A percentile compares a stretch with the other conserved stretches of the same genome.
Evolutionary conservation across 2,888 invertebrate genomes (phyloP).

Genomic region (Eumerus sabulonum): DNA sequence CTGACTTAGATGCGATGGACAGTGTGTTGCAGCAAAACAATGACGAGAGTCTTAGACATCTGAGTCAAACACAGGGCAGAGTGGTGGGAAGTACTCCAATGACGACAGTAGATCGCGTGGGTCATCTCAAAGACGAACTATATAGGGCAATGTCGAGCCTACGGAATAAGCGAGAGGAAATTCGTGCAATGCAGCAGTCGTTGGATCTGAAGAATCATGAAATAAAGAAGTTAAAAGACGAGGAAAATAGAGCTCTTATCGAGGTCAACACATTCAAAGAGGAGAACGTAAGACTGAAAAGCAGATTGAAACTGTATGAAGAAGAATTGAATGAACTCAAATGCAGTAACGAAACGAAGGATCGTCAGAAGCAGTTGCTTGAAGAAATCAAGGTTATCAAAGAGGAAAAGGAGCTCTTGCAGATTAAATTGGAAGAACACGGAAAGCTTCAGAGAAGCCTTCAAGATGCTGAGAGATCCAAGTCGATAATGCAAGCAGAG

Average conservation of each 20-base stretch:
- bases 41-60: slow-evolving; percentile 71
- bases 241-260: slow-evolving; percentile 76
- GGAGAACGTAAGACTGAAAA: slow-evolving; percentile 75
- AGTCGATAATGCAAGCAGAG: slow-evolving; percentile 77
- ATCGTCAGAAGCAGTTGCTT: slow-evolving; percentile 54
- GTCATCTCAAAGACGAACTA: slow-evolving; percentile 79
- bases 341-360: slow-evolving; percentile 70
- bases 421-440: slow-evolving; percentile 78
- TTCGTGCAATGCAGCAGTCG: slow-evolving; percentile 78
- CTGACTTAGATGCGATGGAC: slow-evolving; percentile 77
- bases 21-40: slow-evolving; percentile 76
- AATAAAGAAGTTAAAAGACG: slow-evolving; percentile 73
- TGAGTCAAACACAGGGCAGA: slow-evolving; percentile 71
- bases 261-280: slow-evolving; percentile 76
- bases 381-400: slow-evolving; percentile 74
- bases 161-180: slow-evolving; percentile 80
- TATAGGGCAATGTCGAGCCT: slow-evolving; percentile 79
- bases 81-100: slow-evolving; percentile 76
- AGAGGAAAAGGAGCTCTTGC: slow-evolving; percentile 77
- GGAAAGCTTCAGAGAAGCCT: slow-evolving; percentile 70
- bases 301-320: slow-evolving; percentile 73
- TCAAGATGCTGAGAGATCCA: slow-evolving; percentile 64
- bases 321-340: slow-evolving; percentile 77
- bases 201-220: slow-evolving; percentile 73
- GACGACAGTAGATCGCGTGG: slow-evolving; percentile 76